These are phyloP conservation scores for Ariopsis seemanni DNA, from an alignment of 2,113 vertebrate genomes.

Conservation along the genomic window DNA sequence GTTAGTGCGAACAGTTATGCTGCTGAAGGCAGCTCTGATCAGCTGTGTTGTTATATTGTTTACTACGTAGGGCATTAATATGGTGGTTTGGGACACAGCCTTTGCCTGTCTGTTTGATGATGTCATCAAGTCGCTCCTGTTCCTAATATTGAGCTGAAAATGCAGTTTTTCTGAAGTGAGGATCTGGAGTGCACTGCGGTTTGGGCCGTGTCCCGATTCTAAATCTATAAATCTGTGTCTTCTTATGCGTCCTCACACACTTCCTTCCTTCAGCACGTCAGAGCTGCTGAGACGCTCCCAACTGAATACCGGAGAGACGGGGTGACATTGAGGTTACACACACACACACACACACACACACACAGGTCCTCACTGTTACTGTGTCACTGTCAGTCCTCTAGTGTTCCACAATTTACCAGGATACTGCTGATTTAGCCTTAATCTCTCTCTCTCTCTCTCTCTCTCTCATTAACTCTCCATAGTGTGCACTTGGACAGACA, in stretches of 20 bases:
- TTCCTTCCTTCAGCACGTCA: constrained; percentile 18
- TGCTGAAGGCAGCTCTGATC: background rate
- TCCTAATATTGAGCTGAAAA: background rate
- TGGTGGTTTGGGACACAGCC: background rate
- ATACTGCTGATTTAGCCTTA: background rate
- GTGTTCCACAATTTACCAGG: background rate
- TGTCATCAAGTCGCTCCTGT: background rate
- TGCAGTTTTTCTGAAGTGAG: background rate
- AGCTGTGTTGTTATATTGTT: background rate
- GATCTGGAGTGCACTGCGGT: background rate
- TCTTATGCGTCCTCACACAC: constrained; percentile 28
- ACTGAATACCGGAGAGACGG: constrained; percentile 10
- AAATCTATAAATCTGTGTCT: constrained; percentile 17
- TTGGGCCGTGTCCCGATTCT: constrained; percentile 18
- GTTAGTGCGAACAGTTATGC: too few species aligned
- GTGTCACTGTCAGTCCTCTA: constrained; percentile 6
- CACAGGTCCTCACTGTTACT: constrained; percentile 16
- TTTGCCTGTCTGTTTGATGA: background rate
- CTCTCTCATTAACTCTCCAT: background rate
- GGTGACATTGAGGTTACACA: constrained; percentile 1
- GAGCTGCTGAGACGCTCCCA: background rate
- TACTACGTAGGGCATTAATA: too few species aligned
- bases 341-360: constrained; percentile 35
- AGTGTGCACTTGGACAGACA: constrained; percentile 54
- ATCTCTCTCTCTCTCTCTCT: background rate